Evolutionary conservation across 2,888 invertebrate species (phyloP), one percentile per base, ranked within the genome.

Genomic region (Chymomyza procnemis): DNA sequence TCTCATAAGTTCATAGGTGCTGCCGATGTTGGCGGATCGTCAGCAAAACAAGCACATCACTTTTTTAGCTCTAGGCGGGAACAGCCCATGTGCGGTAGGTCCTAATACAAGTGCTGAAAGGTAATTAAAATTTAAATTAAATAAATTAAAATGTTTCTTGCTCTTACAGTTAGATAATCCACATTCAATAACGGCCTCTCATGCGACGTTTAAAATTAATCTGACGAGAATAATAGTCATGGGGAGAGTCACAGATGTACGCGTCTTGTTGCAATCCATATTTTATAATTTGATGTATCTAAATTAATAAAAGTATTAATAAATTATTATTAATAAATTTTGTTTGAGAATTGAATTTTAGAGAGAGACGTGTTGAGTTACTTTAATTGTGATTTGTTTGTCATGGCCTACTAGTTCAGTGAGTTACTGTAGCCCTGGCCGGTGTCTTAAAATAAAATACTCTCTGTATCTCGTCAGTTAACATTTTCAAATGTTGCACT

Each of bases 161-260:
- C 26, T 26, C 18, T 71, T 68, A 85, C 81, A 60, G 76, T 47
- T 34, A 81, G 12, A 6, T 71, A 58, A 0, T 65, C 52, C 9
- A 85, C 18, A 3, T 85, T 75, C 14, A n/a, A n/a, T n/a, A n/a
- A n/a, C n/a, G 26, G 26, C 26, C 1, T 26, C 26, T 26, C 6
- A 26, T 26, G 26, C 26, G 26, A 64, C 82, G 63, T 4, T 80
- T 14, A 8, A 64, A 19, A 21, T 75, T 71, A 16, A 82, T 75
- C 55, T n/a, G 2, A 82, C 50, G 5, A 82, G 9, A 1, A 12
- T 2, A 50, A 82, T 77, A 3, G 81, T 69, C 1, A 77, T n/a
- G n/a, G n/a, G n/a, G n/a, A n/a, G n/a, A n/a, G n/a, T n/a, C n/a
- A n/a, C n/a, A n/a, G n/a, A n/a, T n/a, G n/a, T n/a, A n/a, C n/a